Percentiles rank a stretch among this genome's conserved stretches.
Evolutionary conservation across 2,888 invertebrate species (phyloP).

Genomic region (Coremacera marginata): DNA sequence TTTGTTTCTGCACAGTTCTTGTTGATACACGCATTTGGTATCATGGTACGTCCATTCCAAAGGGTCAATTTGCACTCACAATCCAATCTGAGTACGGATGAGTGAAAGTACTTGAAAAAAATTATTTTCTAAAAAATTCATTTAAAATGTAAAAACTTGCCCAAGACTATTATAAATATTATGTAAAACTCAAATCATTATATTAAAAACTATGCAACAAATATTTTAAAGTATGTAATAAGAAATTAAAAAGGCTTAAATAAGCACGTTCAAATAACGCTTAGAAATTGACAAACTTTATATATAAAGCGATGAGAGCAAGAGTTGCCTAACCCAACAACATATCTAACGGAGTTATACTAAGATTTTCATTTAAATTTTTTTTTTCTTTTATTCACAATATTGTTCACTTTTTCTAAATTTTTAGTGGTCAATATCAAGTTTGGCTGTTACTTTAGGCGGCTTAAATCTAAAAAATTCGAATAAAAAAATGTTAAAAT

Average conservation of each 20-base stretch:
- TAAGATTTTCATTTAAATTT: no score
- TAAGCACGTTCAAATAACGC: not conserved
- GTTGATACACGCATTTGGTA: slow-evolving; percentile 94
- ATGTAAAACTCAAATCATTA: not conserved
- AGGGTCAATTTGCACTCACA: slow-evolving; percentile 86
- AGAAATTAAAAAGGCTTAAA: not conserved
- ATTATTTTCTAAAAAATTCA: not conserved
- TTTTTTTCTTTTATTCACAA: no score
- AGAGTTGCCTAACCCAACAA: no score
- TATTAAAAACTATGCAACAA: not conserved
- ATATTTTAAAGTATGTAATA: no score
- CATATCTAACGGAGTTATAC: no score
- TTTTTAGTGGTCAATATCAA: no score
- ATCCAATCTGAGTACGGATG: slow-evolving; percentile 93
- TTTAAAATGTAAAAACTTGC: not conserved
- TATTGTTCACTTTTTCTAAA: no score
- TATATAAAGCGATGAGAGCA: no score
- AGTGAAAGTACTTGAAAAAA: not conserved
- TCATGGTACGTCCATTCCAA: slow-evolving; percentile 85
- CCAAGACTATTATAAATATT: not conserved
- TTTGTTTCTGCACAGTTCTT: slow-evolving; percentile 73
- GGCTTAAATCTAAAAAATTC: no score
- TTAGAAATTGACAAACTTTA: not conserved
- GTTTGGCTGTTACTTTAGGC: no score
- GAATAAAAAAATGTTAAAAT: no score